Percentiles rank a stretch among this genome's conserved stretches.
Evolutionary conservation across 1,140 invertebrate species (phyloP).

Genomic region (Danaus plexippus): DNA sequence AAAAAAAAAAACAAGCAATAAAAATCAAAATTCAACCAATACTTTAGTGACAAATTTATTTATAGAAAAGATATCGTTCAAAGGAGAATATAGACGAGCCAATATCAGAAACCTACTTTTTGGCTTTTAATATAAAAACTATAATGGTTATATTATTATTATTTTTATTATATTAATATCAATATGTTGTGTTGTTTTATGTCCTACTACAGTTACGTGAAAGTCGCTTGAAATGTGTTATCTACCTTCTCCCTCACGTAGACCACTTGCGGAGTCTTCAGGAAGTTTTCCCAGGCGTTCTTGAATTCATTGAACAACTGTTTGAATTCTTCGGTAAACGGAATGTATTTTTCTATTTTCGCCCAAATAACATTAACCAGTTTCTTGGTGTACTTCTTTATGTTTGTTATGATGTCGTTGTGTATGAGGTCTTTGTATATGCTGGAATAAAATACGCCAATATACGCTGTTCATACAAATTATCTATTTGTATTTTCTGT

Average conservation of each 20-base stretch:
- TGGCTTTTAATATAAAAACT: no score
- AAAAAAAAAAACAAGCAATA: no score
- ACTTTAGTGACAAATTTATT: no score
- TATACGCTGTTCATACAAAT: background rate
- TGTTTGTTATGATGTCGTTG: conserved; percentile 81
- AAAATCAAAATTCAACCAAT: no score
- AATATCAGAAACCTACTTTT: no score
- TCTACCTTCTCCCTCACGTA: conserved; percentile 71
- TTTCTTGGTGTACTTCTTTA: conserved; percentile 81
- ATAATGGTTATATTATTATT: no score
- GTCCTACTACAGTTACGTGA: no score
- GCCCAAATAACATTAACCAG: conserved; percentile 79
- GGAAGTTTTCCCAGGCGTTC: conserved; percentile 77
- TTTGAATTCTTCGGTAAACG: conserved; percentile 83
- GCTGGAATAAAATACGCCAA: conserved; percentile 23
- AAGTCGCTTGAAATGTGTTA: background rate
- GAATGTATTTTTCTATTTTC: conserved; percentile 82
- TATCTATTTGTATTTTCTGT: no score
- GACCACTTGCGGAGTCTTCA: conserved; percentile 79
- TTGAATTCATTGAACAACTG: conserved; percentile 80
- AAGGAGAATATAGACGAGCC: no score
- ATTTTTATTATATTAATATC: no score
- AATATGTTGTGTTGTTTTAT: no score
- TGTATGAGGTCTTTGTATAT: conserved; percentile 74
- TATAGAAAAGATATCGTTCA: no score